Conservation (phyloP, 2,113 vertebrate genomes). For the Actenoides lindsayi region DNA sequence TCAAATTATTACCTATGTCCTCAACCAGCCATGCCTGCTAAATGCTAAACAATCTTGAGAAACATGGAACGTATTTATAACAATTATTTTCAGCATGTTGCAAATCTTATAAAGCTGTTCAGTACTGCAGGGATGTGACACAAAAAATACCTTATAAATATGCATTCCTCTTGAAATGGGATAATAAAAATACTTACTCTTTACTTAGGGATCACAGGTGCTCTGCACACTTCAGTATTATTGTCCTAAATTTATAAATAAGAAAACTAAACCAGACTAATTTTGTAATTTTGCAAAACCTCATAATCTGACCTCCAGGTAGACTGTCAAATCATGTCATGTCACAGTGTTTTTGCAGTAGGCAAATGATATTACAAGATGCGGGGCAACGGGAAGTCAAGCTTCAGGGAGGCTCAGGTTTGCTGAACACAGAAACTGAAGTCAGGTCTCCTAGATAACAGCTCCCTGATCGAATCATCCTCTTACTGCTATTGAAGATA, state of each 20-base stretch:
- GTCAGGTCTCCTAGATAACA: neutral
- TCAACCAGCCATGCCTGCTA: neutral
- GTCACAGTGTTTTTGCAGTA: neutral
- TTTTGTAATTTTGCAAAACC: neutral
- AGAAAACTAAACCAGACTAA: neutral
- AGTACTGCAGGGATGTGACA: neutral
- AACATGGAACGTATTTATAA: neutral
- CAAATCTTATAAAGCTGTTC: neutral
- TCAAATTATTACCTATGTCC: neutral
- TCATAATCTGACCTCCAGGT: neutral
- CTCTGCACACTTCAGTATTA: neutral
- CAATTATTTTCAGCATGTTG: neutral
- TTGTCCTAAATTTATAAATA: neutral
- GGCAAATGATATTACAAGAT: neutral
- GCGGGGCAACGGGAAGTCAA: neutral
- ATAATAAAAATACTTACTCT: neutral
- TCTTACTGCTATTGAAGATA: neutral
- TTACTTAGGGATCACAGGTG: neutral
- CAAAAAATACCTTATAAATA: neutral
- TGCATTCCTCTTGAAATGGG: neutral
- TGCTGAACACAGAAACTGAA: neutral
- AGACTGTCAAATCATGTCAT: neutral
- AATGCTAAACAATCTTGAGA: neutral
- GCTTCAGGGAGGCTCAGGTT: neutral
- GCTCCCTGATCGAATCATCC: neutral